Evolutionary conservation across 2,888 invertebrate genomes (phyloP).

Genomic region (Acleris sparsana): DNA sequence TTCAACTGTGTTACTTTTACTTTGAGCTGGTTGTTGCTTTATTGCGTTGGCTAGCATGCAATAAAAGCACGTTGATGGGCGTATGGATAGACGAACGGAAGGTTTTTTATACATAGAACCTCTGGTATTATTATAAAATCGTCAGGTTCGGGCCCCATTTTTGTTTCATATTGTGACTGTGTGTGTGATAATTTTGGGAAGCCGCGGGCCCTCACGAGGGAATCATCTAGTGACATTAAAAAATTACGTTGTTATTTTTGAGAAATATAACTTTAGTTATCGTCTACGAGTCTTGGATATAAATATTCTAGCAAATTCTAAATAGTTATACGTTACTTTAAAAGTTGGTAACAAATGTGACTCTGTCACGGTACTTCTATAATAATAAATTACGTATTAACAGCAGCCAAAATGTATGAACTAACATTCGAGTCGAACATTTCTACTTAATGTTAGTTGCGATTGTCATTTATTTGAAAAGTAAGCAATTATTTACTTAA

Average conservation of each 20-base stretch:
- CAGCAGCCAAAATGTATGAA: too few relatives aligned
- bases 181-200: slow-evolving; percentile 29
- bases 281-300: too few relatives aligned
- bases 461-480: too few relatives aligned
- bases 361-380: too few relatives aligned
- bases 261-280: too few relatives aligned
- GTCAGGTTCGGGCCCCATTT: slow-evolving; percentile 69
- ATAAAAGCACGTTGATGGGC: slow-evolving; percentile 72
- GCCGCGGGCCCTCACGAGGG: slow-evolving; percentile 16
- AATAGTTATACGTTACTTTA: too few relatives aligned
- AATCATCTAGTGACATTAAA: slow-evolving; percentile 7
- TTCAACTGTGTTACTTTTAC: slow-evolving; percentile 39
- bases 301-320: too few relatives aligned
- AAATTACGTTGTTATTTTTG: not conserved
- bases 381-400: too few relatives aligned
- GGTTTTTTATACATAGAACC: slow-evolving; percentile 55
- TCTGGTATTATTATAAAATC: slow-evolving; percentile 81
- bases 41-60: slow-evolving; percentile 45
- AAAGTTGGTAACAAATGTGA: too few relatives aligned
- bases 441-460: too few relatives aligned
- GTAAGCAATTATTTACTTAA: too few relatives aligned
- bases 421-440: too few relatives aligned
- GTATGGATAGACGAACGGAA: slow-evolving; percentile 67
- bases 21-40: slow-evolving; percentile 42
- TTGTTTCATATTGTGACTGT: slow-evolving; percentile 49